Evolutionary conservation across 1,140 invertebrate species (phyloP), one percentile per base, ranked within the genome.

Genomic region (Cydia splendana): DNA sequence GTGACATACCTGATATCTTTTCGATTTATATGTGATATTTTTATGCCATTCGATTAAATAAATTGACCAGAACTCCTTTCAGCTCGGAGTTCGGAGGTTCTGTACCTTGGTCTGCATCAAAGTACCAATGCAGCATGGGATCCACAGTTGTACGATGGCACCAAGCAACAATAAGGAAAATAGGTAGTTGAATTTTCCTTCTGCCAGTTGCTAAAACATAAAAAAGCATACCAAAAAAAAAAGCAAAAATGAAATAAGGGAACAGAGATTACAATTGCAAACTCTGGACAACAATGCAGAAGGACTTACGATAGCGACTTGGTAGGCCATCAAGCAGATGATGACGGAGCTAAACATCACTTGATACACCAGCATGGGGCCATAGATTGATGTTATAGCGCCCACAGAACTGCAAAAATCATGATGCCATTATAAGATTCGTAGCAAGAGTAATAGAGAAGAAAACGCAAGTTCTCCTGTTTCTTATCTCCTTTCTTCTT

Each of bases 261-360:
- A n/a, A n/a, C n/a, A n/a, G n/a, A n/a, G n/a, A n/a, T n/a, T n/a
- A n/a, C n/a, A n/a, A 30, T 38, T 38, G 34, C 34, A 38, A 38
- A 7, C 7, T 38, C 6, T 38, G 6, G 34, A 38, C 34, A 34
- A 1, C 6, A 7, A 38, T 38, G 34, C 6, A 38, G 34, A 10
- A 45, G 42, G 42, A 62, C 57, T 62, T 62, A 62, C 57, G 5
- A 62, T 62, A 20, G 57, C 57, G 18, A 62, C 57, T 20, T 62
- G 57, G n/a, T 62, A 10, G 0, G 57, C 57, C 57, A 62, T 62
- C 6, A 62, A 20, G 18, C 57, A 62, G 18, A 62, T 62, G n/a
- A 20, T 20, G 9, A 62, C 18, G 0, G 57, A 62, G 18, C 57
- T 62, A 9, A 62, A 62, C 57, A 62, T 20, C 2, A 62, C 57